Conservation (phyloP, 2,888 invertebrate species). For the Cremastinae sp. region DNA sequence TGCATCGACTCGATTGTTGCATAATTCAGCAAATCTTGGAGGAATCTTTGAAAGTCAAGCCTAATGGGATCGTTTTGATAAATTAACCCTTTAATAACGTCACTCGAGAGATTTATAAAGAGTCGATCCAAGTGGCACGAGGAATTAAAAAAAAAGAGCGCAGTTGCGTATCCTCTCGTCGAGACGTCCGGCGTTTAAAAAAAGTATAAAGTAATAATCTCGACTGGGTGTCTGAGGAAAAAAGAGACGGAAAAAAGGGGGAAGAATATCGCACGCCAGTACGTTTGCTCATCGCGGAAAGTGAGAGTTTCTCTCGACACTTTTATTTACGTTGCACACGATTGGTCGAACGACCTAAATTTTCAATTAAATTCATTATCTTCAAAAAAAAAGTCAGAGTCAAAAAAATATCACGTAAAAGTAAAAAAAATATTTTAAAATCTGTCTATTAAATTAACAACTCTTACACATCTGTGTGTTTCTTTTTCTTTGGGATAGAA, state of each 20-base stretch:
- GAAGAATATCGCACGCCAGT: constrained; percentile 21
- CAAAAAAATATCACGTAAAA: constrained; percentile 1
- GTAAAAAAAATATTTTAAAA: not conserved
- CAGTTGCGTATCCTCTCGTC: constrained; percentile 49
- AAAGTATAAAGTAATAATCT: constrained; percentile 25
- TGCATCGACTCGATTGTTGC: too few relatives aligned
- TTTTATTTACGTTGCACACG: constrained; percentile 49
- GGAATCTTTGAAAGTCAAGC: too few relatives aligned
- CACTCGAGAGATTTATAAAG: too few relatives aligned
- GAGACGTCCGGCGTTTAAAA: constrained; percentile 56
- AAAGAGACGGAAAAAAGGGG: constrained; percentile 1
- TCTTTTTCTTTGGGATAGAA: too few relatives aligned
- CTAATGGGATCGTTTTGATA: too few relatives aligned
- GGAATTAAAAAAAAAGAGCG: constrained; percentile 19
- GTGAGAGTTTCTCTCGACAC: constrained; percentile 53
- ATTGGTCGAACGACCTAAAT: constrained; percentile 45
- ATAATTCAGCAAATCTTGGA: too few relatives aligned
- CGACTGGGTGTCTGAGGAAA: constrained; percentile 24
- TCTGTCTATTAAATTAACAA: too few relatives aligned
- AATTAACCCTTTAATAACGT: too few relatives aligned
- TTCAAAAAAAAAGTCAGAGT: constrained; percentile 6
- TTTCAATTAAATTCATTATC: constrained; percentile 20
- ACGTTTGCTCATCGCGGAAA: constrained; percentile 47
- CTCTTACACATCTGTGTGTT: too few relatives aligned
- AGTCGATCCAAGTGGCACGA: too few relatives aligned